Evolutionary conservation across 1,140 invertebrate genomes (phyloP), one percentile per base, ranked within the genome.

Genomic region (Drosophila teissieri): DNA sequence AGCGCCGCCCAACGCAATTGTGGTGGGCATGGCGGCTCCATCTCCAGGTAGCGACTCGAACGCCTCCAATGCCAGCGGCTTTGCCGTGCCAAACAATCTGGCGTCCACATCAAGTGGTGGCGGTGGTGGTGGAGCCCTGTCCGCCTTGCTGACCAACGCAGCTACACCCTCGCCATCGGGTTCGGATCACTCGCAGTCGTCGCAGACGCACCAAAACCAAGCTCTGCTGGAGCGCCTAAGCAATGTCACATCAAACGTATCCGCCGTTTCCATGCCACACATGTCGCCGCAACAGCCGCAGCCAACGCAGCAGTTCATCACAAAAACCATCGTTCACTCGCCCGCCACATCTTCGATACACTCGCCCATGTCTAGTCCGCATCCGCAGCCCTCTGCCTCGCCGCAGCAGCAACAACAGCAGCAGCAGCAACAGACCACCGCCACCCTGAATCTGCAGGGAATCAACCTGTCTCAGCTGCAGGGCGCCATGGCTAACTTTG

Each of bases 381-480:
- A 94, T 57, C 94, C 94, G 36, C 94, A 95, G 49, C 94, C 94
- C n/a, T 94, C 94, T 14, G 90, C 91, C 2, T 91, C 91, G 22
- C 91, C 89, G 7, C 90, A 91, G 39, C 91, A 84, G 40, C 81
- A 83, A 15, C 78, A 81, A 27, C 78, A 86, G 37, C 90, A 81
- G 45, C 72, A 75, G 36, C 84, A 80, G 42, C 89, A 51, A 34
- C 48, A 89, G 74, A 76, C 83, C 31, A 90, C 89, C 27, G 86
- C 93, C 8, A 95, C 94, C 14, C 92, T 95, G 24, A 94, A 94
- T 88, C 93, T 95, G 42, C 95, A 96, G 92, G 95, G 96, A 75
- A 94, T 97, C 53, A 97, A 96, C 92, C 93, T 97, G 60, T 94
- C 96, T 53, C 96, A 95, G 80, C 93, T 97, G 48, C 95, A 95